Base-by-base conservation (phyloP, 30 jellyfish, hydroid and myxozoan species). In the Aurelia sp. region DNA sequence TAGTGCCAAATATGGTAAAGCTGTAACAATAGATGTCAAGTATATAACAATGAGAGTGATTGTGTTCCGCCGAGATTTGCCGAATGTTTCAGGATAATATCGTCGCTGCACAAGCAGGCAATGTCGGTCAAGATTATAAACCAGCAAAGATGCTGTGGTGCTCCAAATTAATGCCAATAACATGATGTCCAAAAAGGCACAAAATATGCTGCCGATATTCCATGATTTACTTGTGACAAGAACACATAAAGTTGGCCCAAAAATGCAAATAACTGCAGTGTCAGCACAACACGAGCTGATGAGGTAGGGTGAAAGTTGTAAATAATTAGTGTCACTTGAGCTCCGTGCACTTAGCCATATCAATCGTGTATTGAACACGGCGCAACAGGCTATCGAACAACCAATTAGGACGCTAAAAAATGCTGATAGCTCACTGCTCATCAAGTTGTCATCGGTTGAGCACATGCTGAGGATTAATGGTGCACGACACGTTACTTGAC, bases 121-220 rank as follows among this genome's bases (percentile, higher is more conserved):
- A 48, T 86, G 90, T 13, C 95, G 80, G 48, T 86, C 95, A 22
- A 86, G 80, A 48, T 20, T 84, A 81, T 84, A 84, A 2, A 84
- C n/a, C 12, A 84, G 81, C 8, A 61, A 41, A 12, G 93, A 84
- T 3, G 63, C 30, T 0, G 78, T 63, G 12, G 76, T 50, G 48
- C 88, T 76, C 89, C 84, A 65, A 12, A 86, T 50, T 55, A 86
- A 65, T 22, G 95, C 85, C 52, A 76, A 44, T 20, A 76, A 75
- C 50, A 86, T 31, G 84, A 51, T 47, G 72, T 76, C 95, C 21
- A 86, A 59, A 74, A 73, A 19, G 2, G 84, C 70, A 35, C 86
- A 75, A 47, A 78, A 13, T 13, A 59, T 53, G 51, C 57, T 77
- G 66, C 31, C 55, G 53, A 44, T 13, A 8, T 9, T 12, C 84